Base-by-base conservation (phyloP, 2,888 invertebrate genomes). In the Drosophila longiperda region DNA sequence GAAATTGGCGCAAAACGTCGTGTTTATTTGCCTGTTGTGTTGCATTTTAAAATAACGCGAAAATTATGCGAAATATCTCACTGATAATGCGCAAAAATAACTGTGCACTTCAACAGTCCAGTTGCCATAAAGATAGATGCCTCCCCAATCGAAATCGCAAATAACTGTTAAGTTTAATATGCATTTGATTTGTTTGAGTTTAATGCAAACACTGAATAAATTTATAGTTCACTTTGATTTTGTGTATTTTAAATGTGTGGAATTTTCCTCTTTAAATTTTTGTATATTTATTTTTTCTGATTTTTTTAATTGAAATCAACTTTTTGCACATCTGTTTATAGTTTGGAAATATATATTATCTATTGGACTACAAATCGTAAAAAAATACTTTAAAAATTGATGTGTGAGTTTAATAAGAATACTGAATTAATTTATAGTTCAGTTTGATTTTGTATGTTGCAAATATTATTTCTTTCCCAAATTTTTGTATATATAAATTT, bases 1-100 rank as follows among this genome's bases (percentile, higher is more conserved):
- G 82, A 88, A 87, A 87, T 82, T 87, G 88, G 83, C 83, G 75
- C 84, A 82, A 78, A 78, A 82, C 82, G 71, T 53, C 72, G 69
- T 80, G 82, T 82, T 85, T 87, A 82, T 87, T 76, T 79, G 76
- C 71, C 67, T 66, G 79, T 75, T 75, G 78, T 82, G 45, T 8
- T 45, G 82, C 77, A 77, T 83, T 87, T 82, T 73, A 80, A 84
- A 80, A 82, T 87, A 85, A 85, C 76, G 82, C 55, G 75, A 80
- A 87, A 84, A 87, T 85, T 85, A 82, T 80, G 76, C 80, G 66
- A 75, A 75, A 76, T 72, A 78, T 65, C 62, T 49, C 45, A 42
- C 57, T 66, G 72, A 73, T 75, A 83, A 73, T 67, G 66, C 64
- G 63, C 42, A 64, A 55, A 69, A 69, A 73, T 69, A 81, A 63